Evolutionary conservation across 2,113 vertebrate genomes (phyloP).

Genomic region (Eudorcas thomsonii): DNA sequence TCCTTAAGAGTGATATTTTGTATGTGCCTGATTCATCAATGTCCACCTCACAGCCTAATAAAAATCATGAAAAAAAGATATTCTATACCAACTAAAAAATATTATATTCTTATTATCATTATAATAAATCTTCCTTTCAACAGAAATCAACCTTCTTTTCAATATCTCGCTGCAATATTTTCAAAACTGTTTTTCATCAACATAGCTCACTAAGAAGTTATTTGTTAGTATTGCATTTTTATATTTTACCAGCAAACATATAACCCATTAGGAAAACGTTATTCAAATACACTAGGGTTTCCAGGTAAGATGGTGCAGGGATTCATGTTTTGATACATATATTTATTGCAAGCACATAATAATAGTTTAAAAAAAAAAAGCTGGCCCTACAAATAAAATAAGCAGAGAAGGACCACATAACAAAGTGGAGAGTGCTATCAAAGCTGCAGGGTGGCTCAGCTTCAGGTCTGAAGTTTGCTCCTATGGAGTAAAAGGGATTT

Average conservation of each 20-base stretch:
- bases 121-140: not conserved
- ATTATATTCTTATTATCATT: not conserved
- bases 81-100: not conserved
- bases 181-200: not conserved
- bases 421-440: accelerated
- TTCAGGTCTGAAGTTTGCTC: not conserved
- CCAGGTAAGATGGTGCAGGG: not conserved
- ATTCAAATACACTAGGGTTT: not conserved
- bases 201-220: not conserved
- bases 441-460: not conserved
- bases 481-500: not conserved
- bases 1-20: not conserved
- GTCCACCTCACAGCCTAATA: not conserved
- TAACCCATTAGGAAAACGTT: not conserved
- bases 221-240: not conserved
- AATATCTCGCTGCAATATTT: not conserved
- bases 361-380: not conserved
- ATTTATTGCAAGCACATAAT: not conserved
- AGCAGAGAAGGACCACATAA: not conserved
- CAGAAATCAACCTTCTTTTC: not conserved
- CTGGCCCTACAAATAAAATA: not conserved
- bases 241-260: not conserved
- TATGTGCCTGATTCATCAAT: not conserved
- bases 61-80: not conserved
- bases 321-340: not conserved